Evolutionary conservation across 92 coral and sea anemone species (phyloP).

Genomic region (Muricea muricata): DNA sequence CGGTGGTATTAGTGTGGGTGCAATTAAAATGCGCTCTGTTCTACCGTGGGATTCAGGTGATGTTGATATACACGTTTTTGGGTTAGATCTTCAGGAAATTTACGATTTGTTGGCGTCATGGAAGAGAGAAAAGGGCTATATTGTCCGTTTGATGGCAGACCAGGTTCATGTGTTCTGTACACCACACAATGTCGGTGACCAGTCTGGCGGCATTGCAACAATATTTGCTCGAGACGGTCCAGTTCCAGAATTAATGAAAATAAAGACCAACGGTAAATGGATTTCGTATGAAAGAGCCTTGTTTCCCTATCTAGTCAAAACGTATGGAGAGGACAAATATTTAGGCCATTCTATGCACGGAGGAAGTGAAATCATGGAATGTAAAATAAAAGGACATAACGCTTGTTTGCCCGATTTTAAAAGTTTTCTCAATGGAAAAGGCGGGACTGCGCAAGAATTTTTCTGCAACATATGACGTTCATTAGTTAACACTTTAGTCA

Average conservation of each 20-base stretch:
- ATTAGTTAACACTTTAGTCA: no score
- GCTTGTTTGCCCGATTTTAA: no score
- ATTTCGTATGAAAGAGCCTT: conserved; percentile 14
- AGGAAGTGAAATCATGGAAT: background rate
- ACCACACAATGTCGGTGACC: conserved; percentile 33
- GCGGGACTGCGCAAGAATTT: conserved; percentile 42
- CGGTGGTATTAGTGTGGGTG: conserved; percentile 54
- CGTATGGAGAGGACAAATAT: conserved; percentile 24
- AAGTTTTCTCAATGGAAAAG: conserved; percentile 18
- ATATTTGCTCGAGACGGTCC: background rate
- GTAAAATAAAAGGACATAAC: conserved; percentile 56
- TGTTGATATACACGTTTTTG: conserved; percentile 34
- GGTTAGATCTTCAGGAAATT: background rate
- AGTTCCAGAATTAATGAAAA: conserved; percentile 41
- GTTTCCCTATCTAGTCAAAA: background rate
- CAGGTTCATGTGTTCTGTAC: conserved; percentile 47
- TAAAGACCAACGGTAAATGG: conserved; percentile 50
- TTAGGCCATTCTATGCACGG: conserved; percentile 56
- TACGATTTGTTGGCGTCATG: conserved; percentile 5
- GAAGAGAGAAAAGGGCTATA: no score
- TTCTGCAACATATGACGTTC: conserved; percentile 47
- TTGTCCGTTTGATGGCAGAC: background rate
- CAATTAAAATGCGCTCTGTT: conserved; percentile 47
- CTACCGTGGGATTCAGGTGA: conserved; percentile 71
- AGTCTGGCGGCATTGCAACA: conserved; percentile 31